These are phyloP conservation scores for Streblospio benedicti DNA, from an alignment of 1,140 invertebrate genomes.

Conservation along the genomic window DNA sequence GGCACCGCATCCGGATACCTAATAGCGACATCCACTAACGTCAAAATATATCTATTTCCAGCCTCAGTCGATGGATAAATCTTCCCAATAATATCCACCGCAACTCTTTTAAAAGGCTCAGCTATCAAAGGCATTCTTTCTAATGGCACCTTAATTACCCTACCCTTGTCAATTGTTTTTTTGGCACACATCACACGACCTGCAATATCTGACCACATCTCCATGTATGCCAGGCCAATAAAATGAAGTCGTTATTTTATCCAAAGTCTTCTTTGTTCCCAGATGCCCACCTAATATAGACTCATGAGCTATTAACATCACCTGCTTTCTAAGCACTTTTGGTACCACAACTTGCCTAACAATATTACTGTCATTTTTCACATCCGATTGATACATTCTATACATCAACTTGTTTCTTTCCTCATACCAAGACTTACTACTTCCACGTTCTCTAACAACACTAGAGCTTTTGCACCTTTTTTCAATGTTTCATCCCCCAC, in stretches of 20 bases:
- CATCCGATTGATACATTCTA: too few relatives aligned
- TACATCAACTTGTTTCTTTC: too few relatives aligned
- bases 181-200: slow-evolving; percentile 12
- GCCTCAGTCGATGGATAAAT: too few relatives aligned
- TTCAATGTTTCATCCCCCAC: neutral
- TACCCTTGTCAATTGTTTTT: slow-evolving; percentile 8
- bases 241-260: neutral
- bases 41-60: too few relatives aligned
- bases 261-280: neutral
- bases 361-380: too few relatives aligned
- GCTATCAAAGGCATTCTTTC: slow-evolving; percentile 9
- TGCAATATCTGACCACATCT: slow-evolving; percentile 3
- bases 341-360: neutral
- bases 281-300: neutral
- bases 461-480: neutral
- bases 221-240: slow-evolving; percentile 4
- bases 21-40: too few relatives aligned
- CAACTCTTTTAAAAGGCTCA: slow-evolving; percentile 9
- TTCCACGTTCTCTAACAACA: too few relatives aligned
- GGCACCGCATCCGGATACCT: too few relatives aligned
- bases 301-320: neutral
- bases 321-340: neutral
- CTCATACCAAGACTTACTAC: too few relatives aligned
- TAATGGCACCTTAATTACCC: slow-evolving; percentile 2
- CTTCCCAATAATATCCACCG: neutral